Evolutionary conservation across 1,140 invertebrate species (phyloP).

Genomic region (Hyphantria cunea): DNA sequence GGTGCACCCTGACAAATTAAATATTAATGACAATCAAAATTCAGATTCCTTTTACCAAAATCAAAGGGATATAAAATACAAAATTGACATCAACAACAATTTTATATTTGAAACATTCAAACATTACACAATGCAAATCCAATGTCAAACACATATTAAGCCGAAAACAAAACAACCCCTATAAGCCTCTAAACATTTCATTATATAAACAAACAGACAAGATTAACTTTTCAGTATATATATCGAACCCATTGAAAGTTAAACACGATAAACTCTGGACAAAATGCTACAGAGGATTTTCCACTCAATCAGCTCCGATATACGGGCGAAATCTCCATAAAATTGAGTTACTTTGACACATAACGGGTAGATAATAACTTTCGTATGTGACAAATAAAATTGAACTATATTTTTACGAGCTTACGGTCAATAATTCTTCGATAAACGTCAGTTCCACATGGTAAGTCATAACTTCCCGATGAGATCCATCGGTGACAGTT

Average conservation of each 20-base stretch:
- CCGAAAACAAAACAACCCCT: conserved; percentile 15
- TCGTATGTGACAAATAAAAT: conserved; percentile 4
- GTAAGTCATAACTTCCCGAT: conserved; percentile 22
- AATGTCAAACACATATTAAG: conserved; percentile 6
- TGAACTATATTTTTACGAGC: conserved; percentile 4
- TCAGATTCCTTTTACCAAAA: not conserved
- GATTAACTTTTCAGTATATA: conserved; percentile 23
- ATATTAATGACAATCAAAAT: not conserved
- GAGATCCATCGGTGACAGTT: conserved; percentile 22
- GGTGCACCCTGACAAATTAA: too few relatives aligned
- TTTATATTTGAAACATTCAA: not conserved
- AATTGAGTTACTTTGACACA: conserved; percentile 29
- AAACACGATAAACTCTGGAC: not conserved
- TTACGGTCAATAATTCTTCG: conserved; percentile 9
- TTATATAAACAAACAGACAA: conserved; percentile 23
- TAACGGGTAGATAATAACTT: conserved; percentile 21
- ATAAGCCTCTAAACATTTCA: conserved; percentile 21
- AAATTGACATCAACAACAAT: not conserved
- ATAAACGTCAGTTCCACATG: not conserved
- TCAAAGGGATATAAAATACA: not conserved
- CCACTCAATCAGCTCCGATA: conserved; percentile 15
- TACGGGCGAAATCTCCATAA: conserved; percentile 19
- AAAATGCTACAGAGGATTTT: conserved; percentile 13
- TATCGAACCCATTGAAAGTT: conserved; percentile 5
- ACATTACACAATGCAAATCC: conserved; percentile 4